Evolutionary conservation across 1,140 invertebrate species (phyloP), one percentile per base, ranked within the genome.

Genomic region (Papilio dardanus): DNA sequence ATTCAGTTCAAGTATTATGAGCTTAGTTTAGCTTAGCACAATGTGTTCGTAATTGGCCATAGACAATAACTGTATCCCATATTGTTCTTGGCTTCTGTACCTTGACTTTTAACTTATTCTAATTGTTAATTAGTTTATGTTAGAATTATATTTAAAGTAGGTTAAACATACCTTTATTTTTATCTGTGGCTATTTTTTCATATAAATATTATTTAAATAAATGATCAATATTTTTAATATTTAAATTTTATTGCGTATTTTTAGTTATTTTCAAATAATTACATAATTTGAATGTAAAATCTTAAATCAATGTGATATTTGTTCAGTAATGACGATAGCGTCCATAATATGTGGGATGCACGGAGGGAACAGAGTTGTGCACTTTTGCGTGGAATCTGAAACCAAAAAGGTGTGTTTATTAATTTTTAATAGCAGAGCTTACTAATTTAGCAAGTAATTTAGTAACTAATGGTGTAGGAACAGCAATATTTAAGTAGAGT

Each of bases 341-440:
- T 50, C 6, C n/a, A 50, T 50, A 50, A 16, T 50, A 16, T 46
- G 42, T 6, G 10, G 78, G 80, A 50, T 84, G 83, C 28, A 81
- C 65, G 16, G 78, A 73, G 14, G 79, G 82, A 21, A 86, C 92
- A 50, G 93, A 92, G 89, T 94, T 93, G 80, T 93, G 93, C 4
- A 93, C 92, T 31, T 93, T 87, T 74, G 93, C 93, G 84, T 94
- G 94, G 84, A 94, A 94, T 62, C 84, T 86, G 82, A 75, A 86
- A 84, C n/a, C 33, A 69, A 40, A 74, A 50, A 1, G 4, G n/a
- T n/a, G 16, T 46, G 1, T 3, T 46, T 46, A n/a, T n/a, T n/a
- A n/a, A n/a, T n/a, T n/a, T n/a, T n/a, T n/a, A n/a, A n/a, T n/a
- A n/a, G n/a, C n/a, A n/a, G n/a, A n/a, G n/a, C n/a, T n/a, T n/a